Evolutionary conservation across 2,113 vertebrate genomes (phyloP).

Genomic region (Pardalotus punctatus): DNA sequence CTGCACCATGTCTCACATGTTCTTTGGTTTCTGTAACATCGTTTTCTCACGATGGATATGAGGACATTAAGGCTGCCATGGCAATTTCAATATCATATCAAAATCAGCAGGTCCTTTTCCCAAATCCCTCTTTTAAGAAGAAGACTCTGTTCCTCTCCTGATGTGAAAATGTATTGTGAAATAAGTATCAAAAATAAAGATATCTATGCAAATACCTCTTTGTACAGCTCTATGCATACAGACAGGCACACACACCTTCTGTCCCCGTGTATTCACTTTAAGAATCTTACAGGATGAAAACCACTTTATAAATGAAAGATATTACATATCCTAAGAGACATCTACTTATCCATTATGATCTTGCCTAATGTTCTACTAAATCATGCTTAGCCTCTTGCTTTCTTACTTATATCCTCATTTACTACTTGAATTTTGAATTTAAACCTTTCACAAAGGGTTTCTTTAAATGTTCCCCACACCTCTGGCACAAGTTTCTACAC

Average conservation of each 20-base stretch:
- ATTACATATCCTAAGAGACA: slow-evolving; percentile 22
- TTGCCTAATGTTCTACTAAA: slow-evolving; percentile 41
- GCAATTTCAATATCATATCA: neutral
- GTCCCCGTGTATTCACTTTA: neutral
- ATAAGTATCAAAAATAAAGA: neutral
- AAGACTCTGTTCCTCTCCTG: neutral
- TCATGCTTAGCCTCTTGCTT: slow-evolving; percentile 38
- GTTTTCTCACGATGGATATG: neutral
- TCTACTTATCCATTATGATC: slow-evolving; percentile 52
- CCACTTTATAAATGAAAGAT: slow-evolving; percentile 8
- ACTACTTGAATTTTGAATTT: slow-evolving; percentile 1
- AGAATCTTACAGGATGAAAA: neutral
- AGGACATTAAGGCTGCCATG: neutral
- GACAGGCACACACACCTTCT: neutral
- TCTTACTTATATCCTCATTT: slow-evolving; percentile 24
- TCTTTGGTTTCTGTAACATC: neutral
- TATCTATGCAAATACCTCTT: neutral
- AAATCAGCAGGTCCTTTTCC: neutral
- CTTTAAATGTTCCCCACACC: neutral
- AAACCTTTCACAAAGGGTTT: neutral
- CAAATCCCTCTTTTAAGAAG: neutral
- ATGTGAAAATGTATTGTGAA: neutral
- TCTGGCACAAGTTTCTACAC: neutral
- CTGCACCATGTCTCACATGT: neutral
- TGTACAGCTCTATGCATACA: neutral